Conservation (phyloP, 2,888 invertebrate species). For the Drosophila cognata region DNA sequence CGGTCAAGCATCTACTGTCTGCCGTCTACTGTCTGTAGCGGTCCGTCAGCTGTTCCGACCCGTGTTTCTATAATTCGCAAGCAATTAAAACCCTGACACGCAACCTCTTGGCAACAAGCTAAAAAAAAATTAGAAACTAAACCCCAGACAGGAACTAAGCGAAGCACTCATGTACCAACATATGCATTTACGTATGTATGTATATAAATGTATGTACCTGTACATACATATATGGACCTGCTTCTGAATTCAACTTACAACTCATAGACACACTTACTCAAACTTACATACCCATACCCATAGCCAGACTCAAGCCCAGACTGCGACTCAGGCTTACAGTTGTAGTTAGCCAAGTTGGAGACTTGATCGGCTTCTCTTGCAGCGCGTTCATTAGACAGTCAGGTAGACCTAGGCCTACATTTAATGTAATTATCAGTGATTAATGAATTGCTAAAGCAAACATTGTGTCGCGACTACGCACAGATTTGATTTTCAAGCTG, state of each 20-base stretch:
- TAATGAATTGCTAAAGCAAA: conserved; percentile 80
- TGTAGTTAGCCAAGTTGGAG: conserved; percentile 11
- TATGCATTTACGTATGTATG: neutral
- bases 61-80: conserved; percentile 71
- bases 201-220: conserved; percentile 20
- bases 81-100: conserved; percentile 68
- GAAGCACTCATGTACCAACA: conserved; percentile 32
- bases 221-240: conserved; percentile 21
- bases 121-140: conserved; percentile 51
- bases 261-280: conserved; percentile 17
- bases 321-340: conserved; percentile 4
- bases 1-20: neutral
- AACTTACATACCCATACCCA: conserved; percentile 6
- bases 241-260: conserved; percentile 38
- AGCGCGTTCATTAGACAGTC: conserved; percentile 59
- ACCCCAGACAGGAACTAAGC: conserved; percentile 62
- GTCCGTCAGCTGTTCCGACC: conserved; percentile 14
- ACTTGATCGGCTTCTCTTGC: conserved; percentile 20
- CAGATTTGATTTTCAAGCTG: conserved; percentile 30
- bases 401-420: conserved; percentile 69
- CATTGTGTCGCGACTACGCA: conserved; percentile 55
- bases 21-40: neutral
- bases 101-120: conserved; percentile 67
- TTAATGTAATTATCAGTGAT: conserved; percentile 81
- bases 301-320: conserved; percentile 6